phyloP scores from a whole-genome alignment of 2,888 invertebrate species.

The Sisyra terminalis region DNA sequence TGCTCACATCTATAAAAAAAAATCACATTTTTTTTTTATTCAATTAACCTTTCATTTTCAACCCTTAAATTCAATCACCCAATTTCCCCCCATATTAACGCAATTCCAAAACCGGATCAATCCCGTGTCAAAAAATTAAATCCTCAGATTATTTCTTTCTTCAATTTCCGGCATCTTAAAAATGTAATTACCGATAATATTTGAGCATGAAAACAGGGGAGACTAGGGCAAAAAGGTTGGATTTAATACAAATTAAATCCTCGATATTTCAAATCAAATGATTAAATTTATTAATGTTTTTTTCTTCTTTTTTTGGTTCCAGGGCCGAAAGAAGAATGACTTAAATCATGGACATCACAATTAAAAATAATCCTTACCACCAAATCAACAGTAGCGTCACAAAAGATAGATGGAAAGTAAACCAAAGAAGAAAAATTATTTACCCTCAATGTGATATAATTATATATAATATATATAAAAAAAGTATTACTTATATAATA shows the following conservation, averaged over 20 bases:
- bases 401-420: background rate
- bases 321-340: slow-evolving; percentile 25
- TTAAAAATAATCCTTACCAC: slow-evolving; percentile 9
- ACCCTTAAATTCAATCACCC: no score
- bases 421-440: background rate
- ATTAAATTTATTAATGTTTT: background rate
- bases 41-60: no score
- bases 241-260: background rate
- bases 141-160: no score
- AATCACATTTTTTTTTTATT: no score
- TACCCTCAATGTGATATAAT: background rate
- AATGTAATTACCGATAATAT: no score
- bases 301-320: slow-evolving; percentile 15
- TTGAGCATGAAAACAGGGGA: no score
- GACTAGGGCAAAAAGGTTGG: no score
- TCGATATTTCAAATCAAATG: background rate
- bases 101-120: no score
- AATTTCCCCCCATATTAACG: no score
- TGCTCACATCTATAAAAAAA: no score
- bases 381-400: background rate
- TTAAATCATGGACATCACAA: slow-evolving; percentile 19
- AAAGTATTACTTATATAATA: background rate
- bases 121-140: no score
- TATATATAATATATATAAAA: background rate
- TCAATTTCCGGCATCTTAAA: no score